Base-by-base conservation (phyloP, 2,888 invertebrate species). In the Galerucella pusilla region DNA sequence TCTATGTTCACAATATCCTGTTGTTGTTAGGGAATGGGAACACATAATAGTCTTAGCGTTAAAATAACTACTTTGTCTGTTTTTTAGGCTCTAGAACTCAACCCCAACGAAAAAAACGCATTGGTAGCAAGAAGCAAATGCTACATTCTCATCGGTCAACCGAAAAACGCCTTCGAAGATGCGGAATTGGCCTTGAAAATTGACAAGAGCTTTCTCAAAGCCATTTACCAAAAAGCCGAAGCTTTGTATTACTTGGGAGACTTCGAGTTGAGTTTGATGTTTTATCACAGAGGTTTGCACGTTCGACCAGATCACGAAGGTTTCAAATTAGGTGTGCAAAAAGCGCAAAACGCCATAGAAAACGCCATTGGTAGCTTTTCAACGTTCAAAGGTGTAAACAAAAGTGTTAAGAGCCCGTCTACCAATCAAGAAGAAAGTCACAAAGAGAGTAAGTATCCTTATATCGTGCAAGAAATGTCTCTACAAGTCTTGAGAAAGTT, bases 331-430 rank as follows among this genome's bases (percentile, higher is more conserved):
- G 96, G 96, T 9, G 94, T 97, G 0, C 96, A 97, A 84, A 97
- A 98, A 86, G 95, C 96, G 0, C 95, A 96, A 89, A 96, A 97
- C 86, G 97, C 97, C 10, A 97, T 98, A 80, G 94, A 96, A 86
- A 97, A 96, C 85, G 94, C 97, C 0, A 94, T 98, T 70, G 94
- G 94, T 73, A 89, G 83, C 9, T 79, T 70, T 20, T 35, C 68
- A 28, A 68, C 66, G 7, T 69, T 63, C 25, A 74, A 74, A 60
- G 52, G 57, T 60, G 20, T 68, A 3, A 45, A 14, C 35, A 71
- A 57, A 52, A 25, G 46, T 7, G n/a, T 66, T 7, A 71, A 71
- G 35, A 70, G 42, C 49, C 16, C 46, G 3, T 35, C 73, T 49
- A 63, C 14, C 2, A n/a, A 68, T 28, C 46, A 35, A 49, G 77